phyloP scores from a whole-genome alignment of 2,797 vertebrate genomes.

The Psittacula echo region DNA sequence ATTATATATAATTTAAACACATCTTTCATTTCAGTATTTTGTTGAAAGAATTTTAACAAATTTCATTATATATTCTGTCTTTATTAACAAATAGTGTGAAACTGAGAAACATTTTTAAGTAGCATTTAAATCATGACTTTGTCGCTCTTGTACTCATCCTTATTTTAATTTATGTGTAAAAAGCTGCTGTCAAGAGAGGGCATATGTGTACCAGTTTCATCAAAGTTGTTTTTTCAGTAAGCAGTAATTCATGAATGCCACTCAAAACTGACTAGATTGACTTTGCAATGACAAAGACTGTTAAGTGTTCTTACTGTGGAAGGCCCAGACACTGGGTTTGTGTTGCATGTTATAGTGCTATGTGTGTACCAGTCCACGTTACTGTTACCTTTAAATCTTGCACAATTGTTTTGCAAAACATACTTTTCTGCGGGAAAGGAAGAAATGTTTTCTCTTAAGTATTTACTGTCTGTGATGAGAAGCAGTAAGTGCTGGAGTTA shows the following conservation, averaged over 20 bases:
- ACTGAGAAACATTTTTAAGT: neutral
- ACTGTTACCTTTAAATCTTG: neutral
- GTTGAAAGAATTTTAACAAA: neutral
- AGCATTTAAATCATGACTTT: neutral
- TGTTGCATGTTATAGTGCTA: neutral
- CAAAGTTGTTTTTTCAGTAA: neutral
- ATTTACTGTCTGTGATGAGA: neutral
- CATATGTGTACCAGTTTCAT: neutral
- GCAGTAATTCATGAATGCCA: neutral
- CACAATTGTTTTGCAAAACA: neutral
- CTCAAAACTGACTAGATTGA: neutral
- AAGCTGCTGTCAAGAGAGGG: neutral
- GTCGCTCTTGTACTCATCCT: neutral
- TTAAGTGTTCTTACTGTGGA: neutral
- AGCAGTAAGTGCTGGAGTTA: neutral
- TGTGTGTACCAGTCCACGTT: fast-evolving
- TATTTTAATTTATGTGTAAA: neutral
- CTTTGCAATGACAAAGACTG: neutral
- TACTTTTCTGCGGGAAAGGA: neutral
- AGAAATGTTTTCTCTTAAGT: neutral
- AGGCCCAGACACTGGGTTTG: neutral
- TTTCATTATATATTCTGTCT: neutral
- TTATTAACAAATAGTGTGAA: neutral
- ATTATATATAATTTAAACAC: neutral
- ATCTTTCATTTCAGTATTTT: neutral